Evolutionary conservation across 2,797 vertebrate species (phyloP), one percentile per base, ranked within the genome.

Genomic region (Tiaroga cobitis): DNA sequence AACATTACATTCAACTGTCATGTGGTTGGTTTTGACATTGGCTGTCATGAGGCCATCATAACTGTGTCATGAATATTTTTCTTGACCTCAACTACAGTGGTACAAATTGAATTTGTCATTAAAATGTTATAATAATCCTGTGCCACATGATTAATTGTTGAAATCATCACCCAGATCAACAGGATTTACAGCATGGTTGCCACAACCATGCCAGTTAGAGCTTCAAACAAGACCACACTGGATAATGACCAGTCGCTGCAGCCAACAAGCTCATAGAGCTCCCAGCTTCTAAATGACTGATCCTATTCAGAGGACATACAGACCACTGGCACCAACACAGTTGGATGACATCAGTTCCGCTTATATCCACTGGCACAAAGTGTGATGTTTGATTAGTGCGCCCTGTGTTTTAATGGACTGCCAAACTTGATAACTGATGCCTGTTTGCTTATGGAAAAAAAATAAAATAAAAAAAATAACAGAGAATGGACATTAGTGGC

Each of bases 221-320:
- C 46, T 68, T 37, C 41, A 77, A 65, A 70, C 51, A 77, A 73
- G 37, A 19, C 43, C 29, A 82, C 43, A 29, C 63, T 34, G 43
- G 37, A 84, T 70, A 79, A 84, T 54, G 61, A 68, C 59, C 63
- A 37, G 61, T 86, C 8, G 29, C 16, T 4, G 21, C 63, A 82
- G 68, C 73, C 74, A 65, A 61, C 39, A 79, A 74, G 72, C 80
- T 43, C 54, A 65, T 54, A 34, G 26, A 82, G 49, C 54, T 46
- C 65, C 72, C 73, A 86, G 81, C 78, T 56, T 37, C 9, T 54
- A 80, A 88, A 83, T 65, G 76, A 74, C 56, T 67, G 43, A 59
- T 81, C 51, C 51, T 72, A 61, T 88, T 78, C 73, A 74, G 67
- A 80, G 41, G 59, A 84, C 80, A 79, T 84, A 79, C 68, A 82